These are phyloP conservation scores for Drosophila kurseongensis DNA, from an alignment of 1,140 invertebrate genomes.

Conservation along the genomic window DNA sequence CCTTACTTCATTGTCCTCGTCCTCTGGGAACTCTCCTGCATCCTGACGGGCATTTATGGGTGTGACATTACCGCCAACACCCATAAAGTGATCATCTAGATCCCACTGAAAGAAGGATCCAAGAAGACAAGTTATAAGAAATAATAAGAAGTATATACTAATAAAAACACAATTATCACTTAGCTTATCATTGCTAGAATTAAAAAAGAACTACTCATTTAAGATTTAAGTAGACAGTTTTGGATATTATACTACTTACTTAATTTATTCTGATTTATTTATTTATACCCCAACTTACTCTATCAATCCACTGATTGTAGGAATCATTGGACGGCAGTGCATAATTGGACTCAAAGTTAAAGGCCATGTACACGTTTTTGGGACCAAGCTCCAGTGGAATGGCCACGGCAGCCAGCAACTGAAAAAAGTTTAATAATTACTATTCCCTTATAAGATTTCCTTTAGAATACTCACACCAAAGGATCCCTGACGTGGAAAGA, in stretches of 20 bases:
- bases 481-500: conserved; percentile 72
- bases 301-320: conserved; percentile 70
- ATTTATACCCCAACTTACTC: conserved; percentile 42
- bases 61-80: conserved; percentile 70
- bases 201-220: no score
- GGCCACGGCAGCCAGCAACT: conserved; percentile 88
- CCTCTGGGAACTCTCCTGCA: background rate
- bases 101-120: conserved; percentile 63
- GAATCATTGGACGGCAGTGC: conserved; percentile 83
- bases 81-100: conserved; percentile 58
- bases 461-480: conserved; percentile 55
- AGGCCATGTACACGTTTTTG: conserved; percentile 88
- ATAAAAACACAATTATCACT: no score
- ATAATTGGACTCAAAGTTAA: conserved; percentile 91
- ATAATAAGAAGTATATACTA: background rate
- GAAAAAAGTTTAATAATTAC: background rate
- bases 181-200: no score
- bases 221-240: background rate
- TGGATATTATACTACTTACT: no score
- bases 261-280: no score
- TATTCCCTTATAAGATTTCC: fast-evolving
- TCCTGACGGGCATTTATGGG: conserved; percentile 59
- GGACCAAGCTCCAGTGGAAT: conserved; percentile 89
- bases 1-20: conserved; percentile 28
- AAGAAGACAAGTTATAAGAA: background rate